phyloP scores from a whole-genome alignment of 2,888 invertebrate species.

The Elmis aenea region DNA sequence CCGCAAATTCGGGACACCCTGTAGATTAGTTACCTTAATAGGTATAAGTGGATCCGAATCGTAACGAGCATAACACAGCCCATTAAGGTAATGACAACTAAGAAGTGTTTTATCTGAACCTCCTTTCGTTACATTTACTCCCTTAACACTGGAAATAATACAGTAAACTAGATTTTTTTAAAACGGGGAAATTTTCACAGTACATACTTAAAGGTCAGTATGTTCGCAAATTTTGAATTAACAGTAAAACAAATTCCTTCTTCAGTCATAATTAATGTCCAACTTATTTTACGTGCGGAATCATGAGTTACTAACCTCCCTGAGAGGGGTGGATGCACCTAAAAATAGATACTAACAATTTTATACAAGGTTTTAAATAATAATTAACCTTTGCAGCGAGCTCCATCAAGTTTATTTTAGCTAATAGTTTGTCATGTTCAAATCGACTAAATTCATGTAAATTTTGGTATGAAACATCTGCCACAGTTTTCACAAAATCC shows the following conservation, averaged over 20 bases:
- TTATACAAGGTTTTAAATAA: not conserved
- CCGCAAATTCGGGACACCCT: too few relatives aligned
- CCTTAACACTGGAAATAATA: constrained; percentile 14
- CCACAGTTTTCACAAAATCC: constrained; percentile 46
- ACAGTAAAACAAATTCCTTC: constrained; percentile 60
- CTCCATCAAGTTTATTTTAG: constrained; percentile 45
- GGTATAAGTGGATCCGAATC: constrained; percentile 43
- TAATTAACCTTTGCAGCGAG: constrained; percentile 50
- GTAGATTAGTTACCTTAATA: constrained; percentile 39
- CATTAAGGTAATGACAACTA: constrained; percentile 46
- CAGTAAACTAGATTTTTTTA: constrained; percentile 1
- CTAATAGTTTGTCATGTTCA: constrained; percentile 44
- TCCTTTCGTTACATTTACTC: constrained; percentile 9
- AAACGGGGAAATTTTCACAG: not conserved
- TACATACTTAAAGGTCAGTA: constrained; percentile 49
- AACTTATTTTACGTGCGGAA: constrained; percentile 37
- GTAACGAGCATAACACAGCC: constrained; percentile 47
- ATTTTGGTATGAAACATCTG: constrained; percentile 47
- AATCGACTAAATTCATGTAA: constrained; percentile 44
- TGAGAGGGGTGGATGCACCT: constrained; percentile 50
- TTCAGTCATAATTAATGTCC: constrained; percentile 60
- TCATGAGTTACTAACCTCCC: constrained; percentile 51
- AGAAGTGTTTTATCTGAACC: constrained; percentile 21
- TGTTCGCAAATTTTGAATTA: constrained; percentile 54
- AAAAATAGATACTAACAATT: constrained; percentile 11